Evolutionary conservation across 1,140 invertebrate genomes (phyloP), one percentile per base, ranked within the genome.

Genomic region (Polyergus mexicanus): DNA sequence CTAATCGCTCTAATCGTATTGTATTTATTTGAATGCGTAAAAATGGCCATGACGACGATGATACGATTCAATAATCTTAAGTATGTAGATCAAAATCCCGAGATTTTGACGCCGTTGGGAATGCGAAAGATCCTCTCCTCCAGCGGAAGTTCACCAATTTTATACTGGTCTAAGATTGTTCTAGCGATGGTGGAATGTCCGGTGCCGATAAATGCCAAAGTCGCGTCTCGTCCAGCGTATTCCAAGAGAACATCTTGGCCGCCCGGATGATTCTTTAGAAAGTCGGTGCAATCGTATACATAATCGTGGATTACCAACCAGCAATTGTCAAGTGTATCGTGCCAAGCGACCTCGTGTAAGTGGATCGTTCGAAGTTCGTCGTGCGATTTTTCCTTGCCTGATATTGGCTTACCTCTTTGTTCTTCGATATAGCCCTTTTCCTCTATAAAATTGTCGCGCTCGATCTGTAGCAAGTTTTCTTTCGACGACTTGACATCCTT

Each of bases 181-280:
- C 96, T 94, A 0, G 97, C 97, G 38, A 95, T 95, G 22, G 95
- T 95, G 2, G 97, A 97, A 89, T 98, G 98, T 0, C 98, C 98
- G 0, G 97, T 97, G 25, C 98, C 97, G 32, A 97, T 95, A 94
- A 99, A 98, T 0, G 98, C 97, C 0, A 98, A 94, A 2, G 98
- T 98, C 0, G 98, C 98, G 93, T 99, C 98, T 6, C 97, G 95
- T 1, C 98, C 98, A 0, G 98, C 98, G 92, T 98, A 96, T 90
- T 99, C 98, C 86, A 98, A 91, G 54, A 99, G 96, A 1, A 99
- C 96, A 38, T 99, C 98, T 2, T 96, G 95, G 4, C 98, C 98
- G 41, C 98, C 98, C 0, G 98, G 98, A 95, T 99, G 98, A 95
- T 96, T 96, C 84, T 96, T 94, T n/a, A 98, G 89, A 88, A 98